A percentile compares a stretch with the other conserved stretches of the same genome.
phyloP scores from a whole-genome alignment of 2,113 vertebrate species.

The Peromyscus polionotus region DNA sequence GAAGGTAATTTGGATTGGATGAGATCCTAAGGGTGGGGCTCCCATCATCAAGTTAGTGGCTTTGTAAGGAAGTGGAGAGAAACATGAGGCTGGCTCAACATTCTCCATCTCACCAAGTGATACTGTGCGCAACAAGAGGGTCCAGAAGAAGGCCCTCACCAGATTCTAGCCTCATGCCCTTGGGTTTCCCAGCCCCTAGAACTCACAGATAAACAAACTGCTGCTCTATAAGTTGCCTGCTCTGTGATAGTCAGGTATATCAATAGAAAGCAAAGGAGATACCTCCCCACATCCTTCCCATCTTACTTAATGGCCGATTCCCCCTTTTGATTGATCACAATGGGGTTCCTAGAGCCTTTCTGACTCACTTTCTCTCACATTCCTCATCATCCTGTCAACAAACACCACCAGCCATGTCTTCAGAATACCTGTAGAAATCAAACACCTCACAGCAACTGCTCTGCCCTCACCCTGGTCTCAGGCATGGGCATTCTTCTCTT shows the following conservation, averaged over 20 bases:
- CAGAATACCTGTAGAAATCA: not conserved
- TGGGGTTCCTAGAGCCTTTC: not conserved
- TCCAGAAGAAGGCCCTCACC: not conserved
- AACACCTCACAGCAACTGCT: rapidly evolving
- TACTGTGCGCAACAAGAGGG: rapidly evolving
- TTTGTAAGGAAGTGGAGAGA: not conserved
- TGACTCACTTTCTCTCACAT: not conserved
- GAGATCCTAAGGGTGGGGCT: no score
- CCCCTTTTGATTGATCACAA: not conserved
- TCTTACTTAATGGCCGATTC: not conserved
- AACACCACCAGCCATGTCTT: not conserved
- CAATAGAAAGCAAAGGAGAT: not conserved
- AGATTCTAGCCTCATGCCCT: no score
- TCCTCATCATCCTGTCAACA: not conserved
- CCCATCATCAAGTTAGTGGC: not conserved
- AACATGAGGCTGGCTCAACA: no score
- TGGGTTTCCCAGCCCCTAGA: not conserved
- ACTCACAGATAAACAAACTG: not conserved
- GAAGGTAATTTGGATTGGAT: not conserved
- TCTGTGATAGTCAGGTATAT: not conserved
- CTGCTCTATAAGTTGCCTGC: not conserved
- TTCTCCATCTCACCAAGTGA: not conserved
- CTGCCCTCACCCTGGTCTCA: not conserved
- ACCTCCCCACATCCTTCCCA: not conserved
- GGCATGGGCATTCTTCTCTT: not conserved